Evolutionary conservation across 2,888 invertebrate species (phyloP).

Genomic region (Drosophila peninsularis): DNA sequence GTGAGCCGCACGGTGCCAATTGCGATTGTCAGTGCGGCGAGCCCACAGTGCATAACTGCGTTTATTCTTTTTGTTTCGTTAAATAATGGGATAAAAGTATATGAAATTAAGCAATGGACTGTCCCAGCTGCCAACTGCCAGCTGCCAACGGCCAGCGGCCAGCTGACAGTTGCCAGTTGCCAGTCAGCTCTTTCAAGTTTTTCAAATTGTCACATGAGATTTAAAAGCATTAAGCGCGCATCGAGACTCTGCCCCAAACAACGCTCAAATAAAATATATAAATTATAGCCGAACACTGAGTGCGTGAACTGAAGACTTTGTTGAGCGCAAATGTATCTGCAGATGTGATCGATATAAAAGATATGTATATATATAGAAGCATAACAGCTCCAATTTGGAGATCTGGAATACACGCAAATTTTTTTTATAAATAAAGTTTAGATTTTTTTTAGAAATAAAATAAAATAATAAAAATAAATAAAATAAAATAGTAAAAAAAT

Average conservation of each 20-base stretch:
- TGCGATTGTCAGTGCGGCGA: conserved; percentile 8
- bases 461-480: no score
- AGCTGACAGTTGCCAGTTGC: conserved; percentile 26
- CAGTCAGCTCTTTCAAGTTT: conserved; percentile 50
- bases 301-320: not conserved
- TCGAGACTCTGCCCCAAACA: no score
- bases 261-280: not conserved
- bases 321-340: not conserved
- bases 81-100: conserved; percentile 56
- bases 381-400: no score
- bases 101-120: conserved; percentile 52
- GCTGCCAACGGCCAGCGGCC: conserved; percentile 27
- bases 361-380: no score
- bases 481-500: no score
- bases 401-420: no score
- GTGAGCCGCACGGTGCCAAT: conserved; percentile 18
- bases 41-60: conserved; percentile 32
- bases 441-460: no score
- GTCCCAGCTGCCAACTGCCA: conserved; percentile 32
- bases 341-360: no score
- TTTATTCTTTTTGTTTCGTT: conserved; percentile 28
- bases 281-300: not conserved
- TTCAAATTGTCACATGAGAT: conserved; percentile 42
- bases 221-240: conserved; percentile 40
- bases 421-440: no score